A percentile compares a stretch with the other conserved stretches of the same genome.
These are phyloP conservation scores for Lasioglossum oenotherae DNA, from an alignment of 2,888 invertebrate species.

Conservation along the genomic window DNA sequence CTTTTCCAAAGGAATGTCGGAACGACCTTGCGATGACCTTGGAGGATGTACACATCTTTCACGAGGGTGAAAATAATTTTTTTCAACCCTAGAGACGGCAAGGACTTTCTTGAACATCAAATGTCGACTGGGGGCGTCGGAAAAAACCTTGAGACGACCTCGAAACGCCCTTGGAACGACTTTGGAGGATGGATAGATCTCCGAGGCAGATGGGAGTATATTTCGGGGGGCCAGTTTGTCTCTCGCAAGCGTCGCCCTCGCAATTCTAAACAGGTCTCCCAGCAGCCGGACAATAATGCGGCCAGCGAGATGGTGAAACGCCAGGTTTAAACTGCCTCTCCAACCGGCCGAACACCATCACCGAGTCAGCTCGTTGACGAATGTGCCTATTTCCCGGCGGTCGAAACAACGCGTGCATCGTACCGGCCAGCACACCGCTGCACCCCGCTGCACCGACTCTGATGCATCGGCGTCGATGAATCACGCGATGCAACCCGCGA, in stretches of 20 bases:
- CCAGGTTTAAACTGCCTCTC: slow-evolving; percentile 22
- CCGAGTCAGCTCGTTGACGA: slow-evolving; percentile 30
- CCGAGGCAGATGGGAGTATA: not conserved
- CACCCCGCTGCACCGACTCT: not conserved
- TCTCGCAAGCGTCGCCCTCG: not conserved
- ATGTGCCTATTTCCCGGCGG: slow-evolving; percentile 24
- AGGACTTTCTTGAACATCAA: not conserved
- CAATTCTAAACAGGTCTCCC: slow-evolving; percentile 6
- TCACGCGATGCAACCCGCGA: slow-evolving; percentile 23
- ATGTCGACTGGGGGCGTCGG: not conserved
- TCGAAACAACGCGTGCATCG: slow-evolving; percentile 31
- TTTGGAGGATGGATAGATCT: not conserved
- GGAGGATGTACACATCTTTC: not conserved
- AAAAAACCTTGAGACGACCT: not conserved
- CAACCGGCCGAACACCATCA: slow-evolving; percentile 26
- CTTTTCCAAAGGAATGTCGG: not conserved
- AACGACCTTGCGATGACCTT: not conserved
- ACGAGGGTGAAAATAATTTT: no score
- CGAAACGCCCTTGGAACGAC: not conserved
- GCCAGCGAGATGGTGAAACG: slow-evolving; percentile 3
- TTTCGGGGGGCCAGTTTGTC: not conserved
- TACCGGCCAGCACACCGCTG: not conserved
- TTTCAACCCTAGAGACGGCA: not conserved
- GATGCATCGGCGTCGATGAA: slow-evolving; percentile 30
- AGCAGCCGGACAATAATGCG: slow-evolving; percentile 15